Base-by-base conservation (phyloP, 2,113 vertebrate genomes). In the Cebus imitator region DNA sequence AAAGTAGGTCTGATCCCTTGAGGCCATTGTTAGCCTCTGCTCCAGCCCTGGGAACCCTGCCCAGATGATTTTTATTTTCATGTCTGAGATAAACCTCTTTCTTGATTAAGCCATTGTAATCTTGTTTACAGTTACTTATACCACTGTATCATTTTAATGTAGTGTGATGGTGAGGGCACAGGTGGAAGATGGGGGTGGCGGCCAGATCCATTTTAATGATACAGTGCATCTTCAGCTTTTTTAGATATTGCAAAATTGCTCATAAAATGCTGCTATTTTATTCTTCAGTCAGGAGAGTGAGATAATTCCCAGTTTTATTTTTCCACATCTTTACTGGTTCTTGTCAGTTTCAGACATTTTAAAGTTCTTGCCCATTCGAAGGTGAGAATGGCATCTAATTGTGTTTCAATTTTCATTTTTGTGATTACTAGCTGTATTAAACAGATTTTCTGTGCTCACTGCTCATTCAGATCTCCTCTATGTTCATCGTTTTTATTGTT, bases 41-140 rank as follows among this genome's bases (percentile, higher is more conserved):
- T 82, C 20, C 25, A 95, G 82, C 37, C 45, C 66, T 55, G 30
- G 27, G 75, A 66, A 52, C 76, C 76, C 92, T 96, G 76, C 58
- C 92, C 20, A 82, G 83, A 95, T 87, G 43, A 96, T 68, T 95
- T 94, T 91, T 85, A 93, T 95, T 96, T 95, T 81, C 87, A 32
- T 92, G 80, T 58, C 64, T 97, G 92, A 97, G 83, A 96, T 61
- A 95, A 93, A 92, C 27, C 57, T 14, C 27, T 95, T 87, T 57
- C 70, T 90, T 95, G 70, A 96, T 90, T 92, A 95, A 85, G 70
- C 20, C 20, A 90, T 35, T 78, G 7, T 95, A 95, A 97, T 96
- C 55, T 96, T n/a, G 32, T 97, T 96, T 94, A 92, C 45, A 58
- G 87, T 97, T 92, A 92, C 84, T 96, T 97, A 81, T 18, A 75